Conservation (phyloP, 2,888 invertebrate species). For the Cecidostiba fungosa region DNA sequence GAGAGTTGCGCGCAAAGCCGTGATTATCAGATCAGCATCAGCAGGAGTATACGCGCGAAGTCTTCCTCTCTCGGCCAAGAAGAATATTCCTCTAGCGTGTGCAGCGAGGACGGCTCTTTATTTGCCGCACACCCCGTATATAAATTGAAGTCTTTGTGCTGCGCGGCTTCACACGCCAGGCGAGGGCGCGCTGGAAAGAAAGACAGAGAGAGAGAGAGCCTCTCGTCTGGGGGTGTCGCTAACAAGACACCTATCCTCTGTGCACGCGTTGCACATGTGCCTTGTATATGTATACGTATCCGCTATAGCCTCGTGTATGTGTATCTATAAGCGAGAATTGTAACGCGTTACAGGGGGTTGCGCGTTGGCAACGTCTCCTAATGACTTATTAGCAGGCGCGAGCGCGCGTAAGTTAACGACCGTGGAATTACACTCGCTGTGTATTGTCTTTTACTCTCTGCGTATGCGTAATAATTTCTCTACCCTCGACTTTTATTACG, state of each 20-base stretch:
- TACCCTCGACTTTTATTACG: neutral
- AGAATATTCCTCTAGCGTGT: neutral
- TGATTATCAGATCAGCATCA: conserved; percentile 60
- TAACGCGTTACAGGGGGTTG: conserved; percentile 20
- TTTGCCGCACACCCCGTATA: conserved; percentile 24
- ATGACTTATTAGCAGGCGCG: conserved; percentile 78
- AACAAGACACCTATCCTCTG: conserved; percentile 74
- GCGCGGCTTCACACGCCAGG: conserved; percentile 3
- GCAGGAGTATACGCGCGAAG: neutral
- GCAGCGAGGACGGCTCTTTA: conserved; percentile 13
- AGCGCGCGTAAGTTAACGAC: conserved; percentile 72
- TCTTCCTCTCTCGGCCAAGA: neutral
- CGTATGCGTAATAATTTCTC: neutral
- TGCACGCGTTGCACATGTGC: conserved; percentile 25
- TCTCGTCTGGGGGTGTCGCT: conserved; percentile 79
- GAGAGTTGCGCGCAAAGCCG: conserved; percentile 15
- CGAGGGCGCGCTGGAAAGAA: conserved; percentile 59
- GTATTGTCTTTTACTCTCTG: conserved; percentile 12
- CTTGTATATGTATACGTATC: neutral
- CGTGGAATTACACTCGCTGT: conserved; percentile 21
- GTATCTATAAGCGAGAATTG: neutral
- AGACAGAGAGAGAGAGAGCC: conserved; percentile 72
- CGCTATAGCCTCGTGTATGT: neutral
- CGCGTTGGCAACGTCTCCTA: conserved; percentile 69
- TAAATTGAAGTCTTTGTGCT: conserved; percentile 45